Evolutionary conservation across 2,113 vertebrate species (phyloP).

Genomic region (Anarhynchus alexandrinus): DNA sequence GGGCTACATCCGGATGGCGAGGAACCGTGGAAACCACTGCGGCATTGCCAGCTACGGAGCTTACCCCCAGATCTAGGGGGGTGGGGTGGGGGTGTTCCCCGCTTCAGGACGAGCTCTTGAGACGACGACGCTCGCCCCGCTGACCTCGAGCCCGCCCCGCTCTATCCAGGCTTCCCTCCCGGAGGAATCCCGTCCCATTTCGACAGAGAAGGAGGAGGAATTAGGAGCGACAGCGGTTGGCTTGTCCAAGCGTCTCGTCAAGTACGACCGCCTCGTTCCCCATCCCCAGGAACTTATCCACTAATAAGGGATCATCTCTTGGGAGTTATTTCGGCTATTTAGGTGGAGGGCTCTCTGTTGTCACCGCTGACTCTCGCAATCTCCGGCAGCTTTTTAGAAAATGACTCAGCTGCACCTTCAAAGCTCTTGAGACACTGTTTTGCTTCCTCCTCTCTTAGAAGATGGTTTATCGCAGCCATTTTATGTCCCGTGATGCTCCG

Average conservation of each 20-base stretch:
- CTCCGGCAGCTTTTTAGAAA: neutral
- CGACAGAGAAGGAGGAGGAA: neutral
- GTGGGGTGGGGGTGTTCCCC: too few species aligned
- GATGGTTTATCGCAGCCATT: neutral
- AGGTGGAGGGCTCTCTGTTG: neutral
- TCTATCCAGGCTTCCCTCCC: neutral
- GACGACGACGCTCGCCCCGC: neutral
- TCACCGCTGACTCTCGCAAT: neutral
- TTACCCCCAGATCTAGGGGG: conserved; percentile 36
- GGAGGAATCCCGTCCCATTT: rapidly evolving
- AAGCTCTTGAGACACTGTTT: neutral
- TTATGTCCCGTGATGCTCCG: rapidly evolving
- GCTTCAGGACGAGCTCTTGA: neutral
- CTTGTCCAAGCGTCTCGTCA: neutral
- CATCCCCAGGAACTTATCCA: neutral
- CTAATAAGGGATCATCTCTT: neutral
- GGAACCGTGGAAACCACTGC: conserved; percentile 54
- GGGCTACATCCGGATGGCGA: conserved; percentile 56
- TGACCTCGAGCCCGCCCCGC: neutral
- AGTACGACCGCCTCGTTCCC: rapidly evolving
- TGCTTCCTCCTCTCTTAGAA: neutral
- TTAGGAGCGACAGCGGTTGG: rapidly evolving
- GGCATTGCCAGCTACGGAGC: conserved; percentile 39
- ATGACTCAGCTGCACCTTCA: neutral
- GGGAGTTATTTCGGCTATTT: neutral